A percentile compares a stretch with the other conserved stretches of the same genome.
These are phyloP conservation scores for Littorina saxatilis DNA, from an alignment of 1,140 invertebrate genomes.

Conservation along the genomic window DNA sequence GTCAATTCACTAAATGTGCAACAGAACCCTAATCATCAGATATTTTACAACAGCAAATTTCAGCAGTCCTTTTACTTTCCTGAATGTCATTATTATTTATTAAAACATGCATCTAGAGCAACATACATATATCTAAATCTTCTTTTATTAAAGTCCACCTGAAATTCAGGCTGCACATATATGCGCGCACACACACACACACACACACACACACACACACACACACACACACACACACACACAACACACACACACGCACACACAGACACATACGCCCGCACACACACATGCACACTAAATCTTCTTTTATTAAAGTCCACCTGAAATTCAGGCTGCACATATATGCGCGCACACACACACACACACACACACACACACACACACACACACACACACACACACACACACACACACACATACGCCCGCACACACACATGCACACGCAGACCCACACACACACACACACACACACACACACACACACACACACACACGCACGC, in stretches of 20 bases:
- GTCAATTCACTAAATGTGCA: too few relatives aligned
- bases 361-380: conserved; percentile 6
- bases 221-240: conserved; percentile 11
- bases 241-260: too few relatives aligned
- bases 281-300: conserved; percentile 5
- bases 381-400: conserved; percentile 12
- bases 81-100: too few relatives aligned
- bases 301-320: background rate
- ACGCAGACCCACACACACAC: too few relatives aligned
- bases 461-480: conserved; percentile 17
- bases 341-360: background rate
- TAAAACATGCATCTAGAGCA: too few relatives aligned
- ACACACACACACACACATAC: conserved; percentile 22
- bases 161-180: background rate
- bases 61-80: too few relatives aligned
- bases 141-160: background rate
- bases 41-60: too few relatives aligned
- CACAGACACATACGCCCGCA: too few relatives aligned
- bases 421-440: too few relatives aligned
- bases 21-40: too few relatives aligned
- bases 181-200: background rate
- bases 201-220: conserved; percentile 6
- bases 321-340: background rate
- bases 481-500: conserved; percentile 1
- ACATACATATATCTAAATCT: too few relatives aligned